Conservation (phyloP, 92 coral and sea anemone species). For the Paramuricea clavata region DNA sequence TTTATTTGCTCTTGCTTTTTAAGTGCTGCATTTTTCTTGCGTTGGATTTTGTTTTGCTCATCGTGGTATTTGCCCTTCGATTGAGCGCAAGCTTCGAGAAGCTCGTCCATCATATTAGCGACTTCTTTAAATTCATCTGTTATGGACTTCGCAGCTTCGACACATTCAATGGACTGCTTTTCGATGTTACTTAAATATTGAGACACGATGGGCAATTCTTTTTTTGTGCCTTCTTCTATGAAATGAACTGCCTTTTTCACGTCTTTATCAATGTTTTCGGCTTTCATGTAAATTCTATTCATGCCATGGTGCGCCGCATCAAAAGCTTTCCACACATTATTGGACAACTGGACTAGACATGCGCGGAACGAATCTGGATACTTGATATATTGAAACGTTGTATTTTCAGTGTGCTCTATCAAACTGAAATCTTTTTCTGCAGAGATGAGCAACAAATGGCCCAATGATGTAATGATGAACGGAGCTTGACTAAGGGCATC, state of each 20-base stretch:
- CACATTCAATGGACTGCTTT: neutral
- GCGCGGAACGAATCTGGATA: neutral
- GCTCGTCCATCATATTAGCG: neutral
- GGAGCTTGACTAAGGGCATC: neutral
- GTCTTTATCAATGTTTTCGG: neutral
- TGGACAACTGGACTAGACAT: neutral
- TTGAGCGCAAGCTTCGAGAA: neutral
- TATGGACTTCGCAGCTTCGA: neutral
- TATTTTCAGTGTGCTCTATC: neutral
- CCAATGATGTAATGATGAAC: neutral
- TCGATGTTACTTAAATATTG: neutral
- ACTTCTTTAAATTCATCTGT: neutral
- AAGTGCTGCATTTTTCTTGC: neutral
- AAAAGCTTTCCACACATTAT: neutral
- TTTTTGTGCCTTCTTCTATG: neutral
- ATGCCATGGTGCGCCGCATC: neutral
- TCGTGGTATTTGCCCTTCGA: neutral
- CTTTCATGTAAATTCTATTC: neutral
- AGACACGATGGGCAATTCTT: neutral
- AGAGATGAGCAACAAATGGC: neutral
- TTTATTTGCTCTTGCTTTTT: neutral
- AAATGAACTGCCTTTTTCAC: neutral
- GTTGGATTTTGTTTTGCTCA: neutral
- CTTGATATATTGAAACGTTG: neutral
- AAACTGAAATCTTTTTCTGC: neutral